Conservation (phyloP, 23 tunicate species). For the Aplidium turbinatum region DNA sequence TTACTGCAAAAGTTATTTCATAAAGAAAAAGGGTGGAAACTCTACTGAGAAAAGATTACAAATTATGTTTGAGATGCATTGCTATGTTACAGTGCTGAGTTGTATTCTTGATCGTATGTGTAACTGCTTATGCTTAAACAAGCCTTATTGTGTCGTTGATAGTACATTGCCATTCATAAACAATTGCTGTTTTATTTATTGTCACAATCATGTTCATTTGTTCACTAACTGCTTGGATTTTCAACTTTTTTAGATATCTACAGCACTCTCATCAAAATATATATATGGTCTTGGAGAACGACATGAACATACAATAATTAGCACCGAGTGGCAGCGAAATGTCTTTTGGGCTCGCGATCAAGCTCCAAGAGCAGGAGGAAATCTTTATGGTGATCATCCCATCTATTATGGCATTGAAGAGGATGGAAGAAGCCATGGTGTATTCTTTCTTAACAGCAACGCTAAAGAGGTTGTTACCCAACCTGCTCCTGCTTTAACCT, state of each 20-base stretch:
- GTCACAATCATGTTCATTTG: too few relatives aligned
- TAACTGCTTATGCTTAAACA: too few relatives aligned
- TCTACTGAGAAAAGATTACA: background rate
- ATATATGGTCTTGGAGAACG: slow-evolving; percentile 93
- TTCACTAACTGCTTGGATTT: too few relatives aligned
- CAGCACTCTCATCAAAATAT: slow-evolving; percentile 52
- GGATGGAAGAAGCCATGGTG: slow-evolving; percentile 84
- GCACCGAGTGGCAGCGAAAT: slow-evolving; percentile 68
- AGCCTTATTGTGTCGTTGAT: too few relatives aligned
- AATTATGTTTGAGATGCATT: too few relatives aligned
- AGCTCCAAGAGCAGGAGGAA: slow-evolving; percentile 40
- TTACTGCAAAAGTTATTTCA: background rate
- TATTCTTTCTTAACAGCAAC: slow-evolving; percentile 91
- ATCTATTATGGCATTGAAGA: slow-evolving; percentile 64
- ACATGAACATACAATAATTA: slow-evolving; percentile 36
- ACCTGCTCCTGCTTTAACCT: slow-evolving; percentile 86
- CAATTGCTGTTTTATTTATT: too few relatives aligned
- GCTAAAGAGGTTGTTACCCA: slow-evolving; percentile 77
- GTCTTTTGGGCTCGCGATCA: slow-evolving; percentile 87
- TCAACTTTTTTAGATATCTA: slow-evolving; percentile 64
- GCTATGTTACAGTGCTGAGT: too few relatives aligned
- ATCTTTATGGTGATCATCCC: slow-evolving; percentile 90
- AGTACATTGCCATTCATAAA: too few relatives aligned
- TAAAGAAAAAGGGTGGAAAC: too few relatives aligned
- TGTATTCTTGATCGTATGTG: too few relatives aligned